A percentile compares a stretch with the other conserved stretches of the same genome.
phyloP scores from a whole-genome alignment of 2,113 vertebrate genomes.

The Plectropomus leopardus region DNA sequence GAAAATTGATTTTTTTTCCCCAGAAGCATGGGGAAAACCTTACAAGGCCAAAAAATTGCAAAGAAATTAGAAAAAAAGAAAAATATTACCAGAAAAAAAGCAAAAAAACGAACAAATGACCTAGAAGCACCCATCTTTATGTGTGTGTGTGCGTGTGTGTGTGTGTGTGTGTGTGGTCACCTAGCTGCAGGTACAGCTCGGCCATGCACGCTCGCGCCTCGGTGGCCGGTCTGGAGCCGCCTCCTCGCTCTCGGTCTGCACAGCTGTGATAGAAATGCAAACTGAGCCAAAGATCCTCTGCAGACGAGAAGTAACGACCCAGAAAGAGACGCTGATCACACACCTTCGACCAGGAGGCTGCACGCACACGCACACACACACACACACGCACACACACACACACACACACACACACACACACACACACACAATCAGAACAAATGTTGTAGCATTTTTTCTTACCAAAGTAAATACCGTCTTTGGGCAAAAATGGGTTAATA shows the following conservation, averaged over 20 bases:
- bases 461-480: too few relatives aligned
- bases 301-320: conserved; percentile 37
- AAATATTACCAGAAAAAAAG: too few relatives aligned
- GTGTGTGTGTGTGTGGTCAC: conserved; percentile 6
- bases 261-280: conserved; percentile 63
- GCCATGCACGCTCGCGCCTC: conserved; percentile 53
- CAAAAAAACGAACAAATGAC: too few relatives aligned
- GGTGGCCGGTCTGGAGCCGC: neutral
- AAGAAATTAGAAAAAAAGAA: too few relatives aligned
- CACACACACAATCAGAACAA: too few relatives aligned
- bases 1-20: too few relatives aligned
- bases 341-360: conserved; percentile 36
- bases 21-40: too few relatives aligned
- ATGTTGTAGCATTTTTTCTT: too few relatives aligned
- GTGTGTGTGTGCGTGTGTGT: neutral
- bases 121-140: neutral
- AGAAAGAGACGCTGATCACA: conserved; percentile 62
- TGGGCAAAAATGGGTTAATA: too few relatives aligned
- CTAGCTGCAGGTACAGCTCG: conserved; percentile 55
- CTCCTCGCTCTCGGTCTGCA: conserved; percentile 4
- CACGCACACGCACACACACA: conserved; percentile 16
- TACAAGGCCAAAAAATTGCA: too few relatives aligned
- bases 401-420: conserved; percentile 10
- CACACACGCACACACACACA: conserved; percentile 8
- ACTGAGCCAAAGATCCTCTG: conserved; percentile 49